phyloP scores from a whole-genome alignment of 2,797 vertebrate species.

The Masticophis lateralis region DNA sequence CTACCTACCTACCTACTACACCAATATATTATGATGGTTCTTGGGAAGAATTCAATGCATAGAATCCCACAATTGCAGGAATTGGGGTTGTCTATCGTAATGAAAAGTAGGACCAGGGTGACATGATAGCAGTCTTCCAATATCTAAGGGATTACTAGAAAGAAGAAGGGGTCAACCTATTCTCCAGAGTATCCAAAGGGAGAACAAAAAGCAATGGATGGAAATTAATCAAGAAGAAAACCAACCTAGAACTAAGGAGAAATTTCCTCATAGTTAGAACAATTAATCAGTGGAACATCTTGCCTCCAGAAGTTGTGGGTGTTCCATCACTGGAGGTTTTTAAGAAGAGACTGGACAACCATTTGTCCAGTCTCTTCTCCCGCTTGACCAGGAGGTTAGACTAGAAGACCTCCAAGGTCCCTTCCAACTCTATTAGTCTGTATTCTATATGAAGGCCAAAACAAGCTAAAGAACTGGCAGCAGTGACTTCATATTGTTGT shows the following conservation, averaged over 20 bases:
- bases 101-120: background rate
- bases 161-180: background rate
- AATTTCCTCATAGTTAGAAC: background rate
- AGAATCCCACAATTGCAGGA: background rate
- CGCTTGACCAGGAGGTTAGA: background rate
- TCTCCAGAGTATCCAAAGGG: background rate
- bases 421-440: background rate
- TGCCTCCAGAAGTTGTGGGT: background rate
- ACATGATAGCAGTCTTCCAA: background rate
- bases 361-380: background rate
- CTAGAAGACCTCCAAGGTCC: background rate
- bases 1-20: background rate
- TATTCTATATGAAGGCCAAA: background rate
- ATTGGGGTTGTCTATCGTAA: background rate
- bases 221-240: background rate
- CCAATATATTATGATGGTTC: background rate
- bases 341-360: background rate
- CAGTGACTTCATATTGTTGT: too few species aligned
- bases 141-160: background rate
- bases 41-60: background rate
- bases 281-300: background rate
- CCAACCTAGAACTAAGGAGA: background rate
- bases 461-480: too few species aligned
- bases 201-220: background rate
- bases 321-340: background rate